Percentiles rank a stretch among this genome's conserved stretches.
phyloP scores from a whole-genome alignment of 2,113 vertebrate species.

The Redunca redunca region DNA sequence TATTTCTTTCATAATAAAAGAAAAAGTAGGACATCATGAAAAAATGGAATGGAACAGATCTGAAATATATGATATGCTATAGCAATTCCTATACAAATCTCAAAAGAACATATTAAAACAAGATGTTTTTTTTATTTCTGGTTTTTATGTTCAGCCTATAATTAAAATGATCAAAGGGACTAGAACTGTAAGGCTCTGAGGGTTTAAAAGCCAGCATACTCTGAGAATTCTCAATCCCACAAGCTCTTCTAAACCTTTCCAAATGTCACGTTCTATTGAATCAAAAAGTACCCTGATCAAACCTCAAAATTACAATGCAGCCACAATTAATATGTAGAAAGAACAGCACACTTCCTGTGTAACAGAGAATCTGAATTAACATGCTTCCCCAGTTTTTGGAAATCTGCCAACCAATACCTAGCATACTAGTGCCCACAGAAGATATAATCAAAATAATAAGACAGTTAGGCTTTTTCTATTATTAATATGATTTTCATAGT shows the following conservation, averaged over 20 bases:
- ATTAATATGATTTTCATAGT: neutral
- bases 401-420: neutral
- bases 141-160: neutral
- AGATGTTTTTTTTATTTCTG: slow-evolving; percentile 29
- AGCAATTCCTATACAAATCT: neutral
- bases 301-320: slow-evolving; percentile 28
- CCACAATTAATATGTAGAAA: neutral
- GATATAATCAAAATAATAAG: neutral
- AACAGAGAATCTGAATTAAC: neutral
- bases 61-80: neutral
- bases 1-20: neutral
- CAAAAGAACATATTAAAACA: slow-evolving; percentile 18
- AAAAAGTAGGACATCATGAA: neutral
- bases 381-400: neutral
- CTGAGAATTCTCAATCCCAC: neutral
- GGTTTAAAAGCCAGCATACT: neutral
- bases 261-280: slow-evolving; percentile 45
- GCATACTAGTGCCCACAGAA: neutral
- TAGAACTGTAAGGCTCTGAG: neutral
- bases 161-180: slow-evolving; percentile 50
- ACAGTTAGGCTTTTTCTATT: neutral
- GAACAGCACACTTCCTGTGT: neutral
- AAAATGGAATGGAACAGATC: neutral
- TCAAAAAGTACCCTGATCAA: neutral
- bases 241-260: slow-evolving; percentile 9